Conservation (phyloP, 64 coral and sea anemone genomes). For the Dendronephthya gigantea region DNA sequence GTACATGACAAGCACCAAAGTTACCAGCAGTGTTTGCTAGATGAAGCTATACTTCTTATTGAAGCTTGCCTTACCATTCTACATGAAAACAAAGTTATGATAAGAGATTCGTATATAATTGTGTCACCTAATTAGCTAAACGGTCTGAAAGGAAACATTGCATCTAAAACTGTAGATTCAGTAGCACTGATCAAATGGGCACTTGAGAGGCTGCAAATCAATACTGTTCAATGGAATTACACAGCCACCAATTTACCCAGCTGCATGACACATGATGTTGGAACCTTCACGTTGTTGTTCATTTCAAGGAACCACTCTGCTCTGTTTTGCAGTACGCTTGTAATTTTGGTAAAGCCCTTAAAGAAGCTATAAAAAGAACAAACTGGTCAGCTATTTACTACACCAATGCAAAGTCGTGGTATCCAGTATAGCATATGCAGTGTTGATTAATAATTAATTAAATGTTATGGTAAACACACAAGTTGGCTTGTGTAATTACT, state of each 20-base stretch:
- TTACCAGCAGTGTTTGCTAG: not conserved
- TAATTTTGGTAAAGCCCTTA: not conserved
- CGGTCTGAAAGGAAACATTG: not conserved
- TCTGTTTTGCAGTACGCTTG: slow-evolving; percentile 18
- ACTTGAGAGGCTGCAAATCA: not conserved
- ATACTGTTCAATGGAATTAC: not conserved
- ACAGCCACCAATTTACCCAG: not conserved
- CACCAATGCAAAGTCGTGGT: slow-evolving; percentile 27
- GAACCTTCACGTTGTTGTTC: not conserved
- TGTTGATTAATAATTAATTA: too few species aligned
- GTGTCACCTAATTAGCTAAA: not conserved
- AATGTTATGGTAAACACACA: too few species aligned
- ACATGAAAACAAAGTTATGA: not conserved
- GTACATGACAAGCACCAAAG: slow-evolving; percentile 6
- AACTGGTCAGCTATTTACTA: slow-evolving; percentile 13
- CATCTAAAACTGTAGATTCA: not conserved
- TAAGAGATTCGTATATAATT: not conserved
- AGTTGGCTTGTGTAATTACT: too few species aligned
- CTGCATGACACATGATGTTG: slow-evolving; percentile 18
- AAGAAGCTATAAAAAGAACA: slow-evolving; percentile 27
- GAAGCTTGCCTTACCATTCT: not conserved
- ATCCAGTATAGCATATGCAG: too few species aligned
- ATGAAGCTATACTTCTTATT: slow-evolving; percentile 4
- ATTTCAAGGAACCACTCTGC: slow-evolving; percentile 22
- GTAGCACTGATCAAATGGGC: slow-evolving; percentile 12